Percentiles rank a stretch among this genome's conserved stretches.
Conservation (phyloP, 1,140 invertebrate species). For the Ostrea edulis region DNA sequence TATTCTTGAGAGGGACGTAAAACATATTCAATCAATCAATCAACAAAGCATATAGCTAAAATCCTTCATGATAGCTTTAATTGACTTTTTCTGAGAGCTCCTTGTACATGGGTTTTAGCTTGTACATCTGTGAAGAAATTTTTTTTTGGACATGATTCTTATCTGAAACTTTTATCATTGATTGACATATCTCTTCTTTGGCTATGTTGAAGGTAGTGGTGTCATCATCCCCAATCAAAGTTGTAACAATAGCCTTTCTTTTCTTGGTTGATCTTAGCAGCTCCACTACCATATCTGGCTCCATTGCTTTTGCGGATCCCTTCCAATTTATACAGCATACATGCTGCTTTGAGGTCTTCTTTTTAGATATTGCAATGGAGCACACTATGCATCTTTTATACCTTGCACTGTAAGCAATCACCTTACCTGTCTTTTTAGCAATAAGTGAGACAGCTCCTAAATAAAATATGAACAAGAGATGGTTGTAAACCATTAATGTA, state of each 20-base stretch:
- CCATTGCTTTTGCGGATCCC: conserved; percentile 47
- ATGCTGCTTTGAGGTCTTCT: conserved; percentile 10
- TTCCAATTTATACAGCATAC: too few relatives aligned
- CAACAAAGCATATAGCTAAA: too few relatives aligned
- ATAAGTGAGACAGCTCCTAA: conserved; percentile 39
- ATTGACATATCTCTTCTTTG: neutral
- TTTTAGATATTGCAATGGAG: neutral
- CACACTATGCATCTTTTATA: conserved; percentile 43
- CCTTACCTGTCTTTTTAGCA: conserved; percentile 42
- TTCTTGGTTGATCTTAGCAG: neutral
- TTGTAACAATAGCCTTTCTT: neutral
- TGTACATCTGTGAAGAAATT: neutral
- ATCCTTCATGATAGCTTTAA: too few relatives aligned
- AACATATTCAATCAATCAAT: too few relatives aligned
- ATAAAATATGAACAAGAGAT: too few relatives aligned
- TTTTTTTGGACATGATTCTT: conserved; percentile 39
- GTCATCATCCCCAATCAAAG: conserved; percentile 49
- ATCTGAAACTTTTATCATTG: conserved; percentile 34
- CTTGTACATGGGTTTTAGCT: conserved; percentile 4
- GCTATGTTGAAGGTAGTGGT: conserved; percentile 14
- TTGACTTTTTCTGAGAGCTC: too few relatives aligned
- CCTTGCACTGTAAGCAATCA: neutral
- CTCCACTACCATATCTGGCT: conserved; percentile 48
- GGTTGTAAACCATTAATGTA: too few relatives aligned
- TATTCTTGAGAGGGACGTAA: too few relatives aligned